phyloP scores from a whole-genome alignment of 2,888 invertebrate genomes.

The Acanthoscelides obtectus region DNA sequence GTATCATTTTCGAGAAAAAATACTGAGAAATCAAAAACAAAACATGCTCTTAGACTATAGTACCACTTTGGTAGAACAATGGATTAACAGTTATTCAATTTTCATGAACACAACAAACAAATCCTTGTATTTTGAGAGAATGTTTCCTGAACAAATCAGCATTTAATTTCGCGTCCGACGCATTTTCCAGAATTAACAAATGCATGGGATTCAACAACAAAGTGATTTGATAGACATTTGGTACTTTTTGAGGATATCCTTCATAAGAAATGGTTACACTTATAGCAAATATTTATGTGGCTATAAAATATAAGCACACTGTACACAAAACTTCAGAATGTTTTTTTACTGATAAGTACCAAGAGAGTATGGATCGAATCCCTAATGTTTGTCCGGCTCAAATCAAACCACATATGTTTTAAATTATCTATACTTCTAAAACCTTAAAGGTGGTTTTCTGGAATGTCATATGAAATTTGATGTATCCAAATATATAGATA shows the following conservation, averaged over 20 bases:
- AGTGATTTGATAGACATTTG: not conserved
- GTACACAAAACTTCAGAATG: not conserved
- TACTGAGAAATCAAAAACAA: not conserved
- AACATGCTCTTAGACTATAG: not conserved
- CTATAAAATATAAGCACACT: not conserved
- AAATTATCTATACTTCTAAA: too few relatives aligned
- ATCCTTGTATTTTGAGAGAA: not conserved
- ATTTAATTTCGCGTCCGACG: not conserved
- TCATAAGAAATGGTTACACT: not conserved
- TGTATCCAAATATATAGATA: too few relatives aligned
- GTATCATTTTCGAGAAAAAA: too few relatives aligned
- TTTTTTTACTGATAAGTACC: not conserved
- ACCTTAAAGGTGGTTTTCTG: too few relatives aligned
- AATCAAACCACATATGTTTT: too few relatives aligned
- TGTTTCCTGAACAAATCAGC: not conserved
- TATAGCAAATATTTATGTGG: not conserved
- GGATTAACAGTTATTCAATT: not conserved
- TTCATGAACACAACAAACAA: not conserved
- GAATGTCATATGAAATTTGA: too few relatives aligned
- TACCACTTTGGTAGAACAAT: not conserved
- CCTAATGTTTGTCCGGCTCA: too few relatives aligned
- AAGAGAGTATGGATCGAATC: too few relatives aligned
- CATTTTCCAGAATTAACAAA: not conserved
- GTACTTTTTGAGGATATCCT: not conserved
- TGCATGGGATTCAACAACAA: too few relatives aligned